Base-by-base conservation (phyloP, 2,113 vertebrate genomes). In the Aegypius monachus region DNA sequence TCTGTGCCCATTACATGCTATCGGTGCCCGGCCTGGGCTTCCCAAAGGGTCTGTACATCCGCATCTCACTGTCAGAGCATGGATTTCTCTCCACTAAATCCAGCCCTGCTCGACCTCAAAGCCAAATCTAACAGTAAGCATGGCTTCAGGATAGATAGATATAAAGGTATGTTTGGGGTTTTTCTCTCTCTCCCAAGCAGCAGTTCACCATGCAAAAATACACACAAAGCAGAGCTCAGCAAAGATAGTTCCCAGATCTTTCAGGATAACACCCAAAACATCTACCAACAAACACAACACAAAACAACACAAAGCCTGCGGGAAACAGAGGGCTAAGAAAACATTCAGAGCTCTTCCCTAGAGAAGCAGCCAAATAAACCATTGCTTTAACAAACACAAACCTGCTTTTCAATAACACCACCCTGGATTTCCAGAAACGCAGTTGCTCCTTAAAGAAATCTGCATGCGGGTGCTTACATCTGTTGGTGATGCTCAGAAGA, bases 11-110 rank as follows among this genome's bases (percentile, higher is more conserved):
- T 45, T 34, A 22, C 17, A 40, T 13, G 52, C 8, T 16, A 36
- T 3, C 0, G 2, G 18, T 45, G 17, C 11, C 14, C 1, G 0
- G 8, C 16, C 23, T 62, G 20, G 40, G 11, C 53, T 68, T 83
- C 27, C 47, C 29, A 34, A 59, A 53, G 47, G 19, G 22, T 53
- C 53, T 75, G 19, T 23, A 20, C 23, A n/a, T 25, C 47, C n/a
- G 16, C 55, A 55, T n/a, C 40, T 22, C 47, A 11, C 36, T 47
- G 40, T 20, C 55, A 20, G 34, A 67, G 5, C 6, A 1, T 31
- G 55, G 31, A 61, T 53, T 75, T 75, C 16, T 19, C 62, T 31
- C 53, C 29, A 16, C 22, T 43, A 45, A 59, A 68, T 34, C n/a
- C 2, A 2, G 53, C 21, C 9, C 26, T 43, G 10, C 21, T 29